Conservation (phyloP, 23 tunicate species). For the Aplidium turbinatum region DNA sequence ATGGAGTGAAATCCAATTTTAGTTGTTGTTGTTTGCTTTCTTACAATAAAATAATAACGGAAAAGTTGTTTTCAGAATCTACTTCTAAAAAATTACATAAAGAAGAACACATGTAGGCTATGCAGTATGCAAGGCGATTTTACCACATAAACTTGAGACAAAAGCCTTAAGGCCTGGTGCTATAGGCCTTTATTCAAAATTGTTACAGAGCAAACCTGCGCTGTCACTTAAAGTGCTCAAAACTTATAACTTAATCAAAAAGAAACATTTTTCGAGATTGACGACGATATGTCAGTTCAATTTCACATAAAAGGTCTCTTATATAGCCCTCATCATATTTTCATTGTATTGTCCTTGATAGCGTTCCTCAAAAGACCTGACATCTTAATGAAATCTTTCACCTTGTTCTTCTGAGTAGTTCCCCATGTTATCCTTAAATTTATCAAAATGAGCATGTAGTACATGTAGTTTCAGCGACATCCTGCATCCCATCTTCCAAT, state of each 20-base stretch:
- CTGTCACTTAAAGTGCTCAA: conserved; percentile 23
- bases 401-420: conserved; percentile 31
- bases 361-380: conserved; percentile 3
- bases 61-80: background rate
- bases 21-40: background rate
- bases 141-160: too few species aligned
- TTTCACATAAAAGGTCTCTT: too few species aligned
- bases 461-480: conserved; percentile 35
- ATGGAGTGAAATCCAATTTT: too few species aligned
- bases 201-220: conserved; percentile 27
- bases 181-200: conserved; percentile 19
- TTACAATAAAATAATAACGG: background rate
- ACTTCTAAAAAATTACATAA: background rate
- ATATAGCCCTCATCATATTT: conserved; percentile 11
- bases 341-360: conserved; percentile 28
- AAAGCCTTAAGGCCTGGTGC: too few species aligned
- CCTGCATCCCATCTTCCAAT: conserved; percentile 37
- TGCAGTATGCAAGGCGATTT: too few species aligned
- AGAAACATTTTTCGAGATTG: conserved; percentile 32
- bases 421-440: too few species aligned
- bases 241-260: conserved; percentile 6
- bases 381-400: too few species aligned
- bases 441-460: conserved; percentile 38
- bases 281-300: too few species aligned
- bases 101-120: background rate